phyloP scores from a whole-genome alignment of 2,888 invertebrate genomes.

The Noctua pronuba region DNA sequence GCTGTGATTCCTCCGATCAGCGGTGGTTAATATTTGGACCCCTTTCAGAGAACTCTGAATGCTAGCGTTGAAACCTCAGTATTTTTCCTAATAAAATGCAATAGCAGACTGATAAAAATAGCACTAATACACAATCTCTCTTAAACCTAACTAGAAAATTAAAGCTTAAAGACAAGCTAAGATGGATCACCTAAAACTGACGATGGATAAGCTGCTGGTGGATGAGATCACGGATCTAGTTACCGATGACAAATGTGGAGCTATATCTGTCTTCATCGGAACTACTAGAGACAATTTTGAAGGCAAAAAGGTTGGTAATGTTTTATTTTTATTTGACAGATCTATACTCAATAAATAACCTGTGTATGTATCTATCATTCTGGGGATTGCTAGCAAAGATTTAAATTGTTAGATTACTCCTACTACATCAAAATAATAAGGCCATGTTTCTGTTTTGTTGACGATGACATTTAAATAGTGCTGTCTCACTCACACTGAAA shows the following conservation, averaged over 20 bases:
- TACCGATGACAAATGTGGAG: constrained; percentile 94
- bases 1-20: constrained; percentile 98
- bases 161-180: neutral
- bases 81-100: constrained; percentile 2
- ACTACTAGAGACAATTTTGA: constrained; percentile 96
- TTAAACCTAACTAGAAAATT: neutral
- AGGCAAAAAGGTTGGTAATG: constrained; percentile 91
- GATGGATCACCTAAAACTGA: constrained; percentile 94
- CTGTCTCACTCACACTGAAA: neutral
- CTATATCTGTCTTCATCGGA: constrained; percentile 97
- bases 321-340: neutral
- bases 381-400: neutral
- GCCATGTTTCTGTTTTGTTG: neutral
- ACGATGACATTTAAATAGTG: neutral
- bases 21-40: constrained; percentile 92
- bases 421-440: neutral
- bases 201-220: constrained; percentile 92
- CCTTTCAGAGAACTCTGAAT: neutral
- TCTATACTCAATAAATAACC: neutral
- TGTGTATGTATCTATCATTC: neutral
- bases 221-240: constrained; percentile 92
- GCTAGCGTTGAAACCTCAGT: constrained; percentile 3
- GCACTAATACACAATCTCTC: neutral
- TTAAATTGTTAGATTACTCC: neutral
- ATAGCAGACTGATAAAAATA: constrained; percentile 7